phyloP scores from a whole-genome alignment of 2,888 invertebrate species.

The Coelopa pilipes region DNA sequence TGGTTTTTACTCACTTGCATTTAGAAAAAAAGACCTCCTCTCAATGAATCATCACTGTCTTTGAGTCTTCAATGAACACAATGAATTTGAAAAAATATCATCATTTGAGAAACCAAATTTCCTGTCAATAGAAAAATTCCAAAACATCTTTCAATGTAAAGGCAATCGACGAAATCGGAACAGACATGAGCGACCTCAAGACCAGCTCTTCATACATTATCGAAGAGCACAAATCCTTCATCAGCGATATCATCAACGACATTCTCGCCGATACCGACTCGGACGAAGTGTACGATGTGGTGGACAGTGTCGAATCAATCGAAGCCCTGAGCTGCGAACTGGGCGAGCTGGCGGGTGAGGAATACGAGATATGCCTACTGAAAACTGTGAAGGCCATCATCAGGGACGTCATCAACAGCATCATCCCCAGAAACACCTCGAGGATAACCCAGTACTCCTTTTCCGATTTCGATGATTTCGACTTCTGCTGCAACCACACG shows the following conservation, averaged over 20 bases:
- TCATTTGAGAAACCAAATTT: not conserved
- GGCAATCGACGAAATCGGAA: not conserved
- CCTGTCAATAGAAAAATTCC: not conserved
- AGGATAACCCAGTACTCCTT: not conserved
- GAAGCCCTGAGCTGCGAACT: too few relatives aligned
- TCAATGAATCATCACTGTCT: too few relatives aligned
- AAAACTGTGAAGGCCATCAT: too few relatives aligned
- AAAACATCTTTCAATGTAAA: not conserved
- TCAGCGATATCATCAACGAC: not conserved
- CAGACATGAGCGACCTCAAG: not conserved
- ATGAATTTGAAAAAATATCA: too few relatives aligned
- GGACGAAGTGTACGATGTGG: not conserved
- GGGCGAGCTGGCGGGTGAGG: too few relatives aligned
- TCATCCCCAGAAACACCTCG: not conserved
- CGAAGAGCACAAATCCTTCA: not conserved
- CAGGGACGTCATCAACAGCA: not conserved
- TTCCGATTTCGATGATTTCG: too few relatives aligned
- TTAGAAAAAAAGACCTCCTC: too few relatives aligned
- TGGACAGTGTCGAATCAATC: not conserved
- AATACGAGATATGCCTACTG: too few relatives aligned
- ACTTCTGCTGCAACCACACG: not conserved
- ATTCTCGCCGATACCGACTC: not conserved
- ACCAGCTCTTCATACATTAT: not conserved
- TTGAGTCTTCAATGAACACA: too few relatives aligned
- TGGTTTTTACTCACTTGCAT: too few relatives aligned